These are phyloP conservation scores for Saimiri boliviensis DNA, from an alignment of 2,113 vertebrate genomes.

Conservation along the genomic window DNA sequence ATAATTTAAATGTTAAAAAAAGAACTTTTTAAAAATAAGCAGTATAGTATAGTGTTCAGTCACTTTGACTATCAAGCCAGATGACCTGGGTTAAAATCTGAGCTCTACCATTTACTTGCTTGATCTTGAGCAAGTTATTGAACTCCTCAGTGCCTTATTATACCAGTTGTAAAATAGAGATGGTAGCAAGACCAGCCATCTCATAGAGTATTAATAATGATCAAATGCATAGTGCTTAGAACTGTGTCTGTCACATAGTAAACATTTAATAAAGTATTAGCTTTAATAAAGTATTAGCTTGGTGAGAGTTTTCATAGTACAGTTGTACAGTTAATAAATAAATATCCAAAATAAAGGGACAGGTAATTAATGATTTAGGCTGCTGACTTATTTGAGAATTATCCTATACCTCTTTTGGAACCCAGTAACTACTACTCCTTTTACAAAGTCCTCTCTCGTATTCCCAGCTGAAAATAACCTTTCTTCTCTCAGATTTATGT, in stretches of 20 bases:
- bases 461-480: background rate
- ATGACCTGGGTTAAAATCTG: background rate
- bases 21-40: background rate
- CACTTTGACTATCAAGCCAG: background rate
- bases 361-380: background rate
- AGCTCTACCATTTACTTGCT: background rate
- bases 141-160: background rate
- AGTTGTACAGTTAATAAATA: background rate
- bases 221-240: background rate
- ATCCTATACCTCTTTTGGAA: background rate
- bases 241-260: background rate
- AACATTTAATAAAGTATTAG: background rate
- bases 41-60: background rate
- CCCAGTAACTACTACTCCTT: background rate
- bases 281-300: background rate
- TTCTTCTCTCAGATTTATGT: background rate
- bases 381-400: background rate
- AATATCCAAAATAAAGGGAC: background rate
- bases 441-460: background rate
- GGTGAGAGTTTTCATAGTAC: background rate
- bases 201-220: background rate
- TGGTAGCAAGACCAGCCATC: background rate
- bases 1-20: background rate
- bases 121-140: background rate
- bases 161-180: background rate